These are phyloP conservation scores for Nothobranchius furzeri DNA, from an alignment of 2,113 vertebrate species.

Conservation along the genomic window DNA sequence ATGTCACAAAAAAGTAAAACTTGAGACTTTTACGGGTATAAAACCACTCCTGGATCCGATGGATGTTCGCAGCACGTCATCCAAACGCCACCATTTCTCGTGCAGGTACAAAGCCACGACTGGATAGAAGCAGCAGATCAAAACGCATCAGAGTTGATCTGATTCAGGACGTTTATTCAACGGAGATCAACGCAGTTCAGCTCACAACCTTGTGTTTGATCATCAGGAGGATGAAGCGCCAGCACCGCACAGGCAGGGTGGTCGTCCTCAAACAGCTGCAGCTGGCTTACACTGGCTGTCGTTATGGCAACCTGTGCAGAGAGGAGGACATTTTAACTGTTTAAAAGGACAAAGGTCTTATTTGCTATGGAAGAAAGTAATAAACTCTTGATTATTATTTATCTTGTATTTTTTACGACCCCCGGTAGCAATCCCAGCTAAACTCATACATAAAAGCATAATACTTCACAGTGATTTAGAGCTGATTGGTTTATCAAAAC, in stretches of 20 bases:
- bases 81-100: constrained; percentile 83
- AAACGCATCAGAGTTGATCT: constrained; percentile 13
- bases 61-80: constrained; percentile 83
- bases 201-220: constrained; percentile 62
- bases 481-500: too few relatives aligned
- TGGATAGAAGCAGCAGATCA: constrained; percentile 43
- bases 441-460: too few relatives aligned
- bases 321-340: not conserved
- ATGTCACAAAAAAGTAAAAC: too few relatives aligned
- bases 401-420: too few relatives aligned
- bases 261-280: constrained; percentile 70
- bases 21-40: constrained; percentile 57
- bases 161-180: not conserved
- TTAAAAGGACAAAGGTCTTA: not conserved
- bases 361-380: not conserved
- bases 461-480: too few relatives aligned
- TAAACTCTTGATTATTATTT: too few relatives aligned
- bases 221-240: constrained; percentile 60
- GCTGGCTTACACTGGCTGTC: constrained; percentile 37
- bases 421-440: too few relatives aligned
- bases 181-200: not conserved
- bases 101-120: constrained; percentile 86
- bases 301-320: constrained; percentile 67
- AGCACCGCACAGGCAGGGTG: constrained; percentile 49
- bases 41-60: constrained; percentile 81